Evolutionary conservation across 1,140 invertebrate genomes (phyloP), one percentile per base, ranked within the genome.

Genomic region (Tribolium madens): DNA sequence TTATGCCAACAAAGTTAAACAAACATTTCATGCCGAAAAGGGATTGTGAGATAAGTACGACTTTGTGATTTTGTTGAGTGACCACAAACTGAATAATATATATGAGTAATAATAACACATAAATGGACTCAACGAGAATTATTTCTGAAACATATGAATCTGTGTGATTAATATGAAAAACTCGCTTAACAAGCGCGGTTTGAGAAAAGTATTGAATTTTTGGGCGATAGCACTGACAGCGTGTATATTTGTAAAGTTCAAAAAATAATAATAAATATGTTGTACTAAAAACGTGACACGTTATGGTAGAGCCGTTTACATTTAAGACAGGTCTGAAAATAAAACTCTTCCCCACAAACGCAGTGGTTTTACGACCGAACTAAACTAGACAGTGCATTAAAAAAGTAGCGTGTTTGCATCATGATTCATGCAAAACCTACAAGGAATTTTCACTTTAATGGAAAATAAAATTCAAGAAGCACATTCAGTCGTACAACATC

Each of bases 401-500:
- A 42, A 42, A 42, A 42, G 36, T 42, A 42, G 36, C 36, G 36
- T 42, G 36, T 42, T 42, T 42, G 36, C 36, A 42, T 42, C 36
- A 42, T 42, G 36, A 42, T 42, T 42, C 5, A 42, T 42, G 36
- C 36, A 42, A 42, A 42, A 42, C 36, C 36, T 42, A 42, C 36
- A 4, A 10, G 36, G 36, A 42, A 42, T 42, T 42, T 42, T n/a
- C 36, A 42, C 4, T 42, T 42, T 42, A 42, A 42, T 42, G 36
- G 36, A 42, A 42, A 42, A 42, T 42, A 42, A 42, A 42, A 42
- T 42, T 42, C 36, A 42, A 42, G 36, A 42, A 42, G 36, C 36
- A 7, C 21, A 64, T 64, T 31, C 26, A 26, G 57, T 13, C 17
- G 57, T 33, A 64, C 57, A 64, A 31, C 57, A 64, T 64, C 57